phyloP scores from a whole-genome alignment of 2,113 vertebrate genomes.

The Agapornis roseicollis region DNA sequence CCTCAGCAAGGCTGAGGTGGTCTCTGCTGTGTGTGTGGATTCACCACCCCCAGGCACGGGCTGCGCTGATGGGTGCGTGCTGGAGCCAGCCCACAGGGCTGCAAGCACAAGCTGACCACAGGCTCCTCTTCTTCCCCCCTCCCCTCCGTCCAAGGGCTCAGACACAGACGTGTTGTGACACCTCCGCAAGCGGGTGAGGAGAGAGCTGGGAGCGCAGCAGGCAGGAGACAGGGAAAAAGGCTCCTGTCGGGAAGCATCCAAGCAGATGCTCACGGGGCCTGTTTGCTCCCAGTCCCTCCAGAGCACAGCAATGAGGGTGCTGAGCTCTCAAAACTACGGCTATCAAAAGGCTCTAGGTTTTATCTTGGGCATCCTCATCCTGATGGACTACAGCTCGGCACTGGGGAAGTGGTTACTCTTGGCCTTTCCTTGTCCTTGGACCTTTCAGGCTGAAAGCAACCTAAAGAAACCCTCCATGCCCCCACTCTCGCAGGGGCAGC shows the following conservation, averaged over 20 bases:
- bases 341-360: background rate
- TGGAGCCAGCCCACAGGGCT: background rate
- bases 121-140: background rate
- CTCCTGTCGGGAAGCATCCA: background rate
- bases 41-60: background rate
- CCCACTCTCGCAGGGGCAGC: background rate
- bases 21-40: background rate
- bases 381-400: background rate
- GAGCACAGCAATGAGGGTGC: background rate
- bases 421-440: background rate
- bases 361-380: background rate
- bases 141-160: background rate
- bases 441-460: background rate
- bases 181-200: background rate
- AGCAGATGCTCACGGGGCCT: background rate
- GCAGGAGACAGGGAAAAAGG: background rate
- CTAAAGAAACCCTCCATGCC: background rate
- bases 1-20: constrained; percentile 63
- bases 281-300: background rate
- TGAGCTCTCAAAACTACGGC: background rate
- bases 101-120: background rate
- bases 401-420: background rate
- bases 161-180: background rate
- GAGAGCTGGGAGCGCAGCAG: background rate
- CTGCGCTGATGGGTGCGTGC: background rate